Conservation (phyloP, 2,797 vertebrate genomes). For the Onychomys leucogaster region DNA sequence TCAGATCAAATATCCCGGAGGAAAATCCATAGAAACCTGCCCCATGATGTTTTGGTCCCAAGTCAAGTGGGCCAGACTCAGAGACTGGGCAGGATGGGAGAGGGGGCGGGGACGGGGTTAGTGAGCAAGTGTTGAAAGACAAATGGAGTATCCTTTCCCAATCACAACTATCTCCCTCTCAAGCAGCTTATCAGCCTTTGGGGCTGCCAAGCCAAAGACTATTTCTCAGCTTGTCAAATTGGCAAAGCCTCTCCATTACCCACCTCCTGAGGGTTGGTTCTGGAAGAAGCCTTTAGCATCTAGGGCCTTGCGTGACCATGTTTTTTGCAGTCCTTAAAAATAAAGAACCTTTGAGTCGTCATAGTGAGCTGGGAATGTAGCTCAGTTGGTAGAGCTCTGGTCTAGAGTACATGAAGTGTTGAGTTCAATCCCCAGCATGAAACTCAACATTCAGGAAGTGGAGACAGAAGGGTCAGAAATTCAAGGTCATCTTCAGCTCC, state of each 20-base stretch:
- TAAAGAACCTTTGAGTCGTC: not conserved
- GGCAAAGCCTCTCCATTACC: not conserved
- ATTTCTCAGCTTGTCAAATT: not conserved
- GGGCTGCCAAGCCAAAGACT: not conserved
- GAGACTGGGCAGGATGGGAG: not conserved
- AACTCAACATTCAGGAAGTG: not conserved
- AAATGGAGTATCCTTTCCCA: not conserved
- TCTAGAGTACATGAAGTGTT: not conserved
- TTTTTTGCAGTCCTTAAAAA: not conserved
- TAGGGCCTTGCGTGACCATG: fast-evolving
- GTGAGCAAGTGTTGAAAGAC: not conserved
- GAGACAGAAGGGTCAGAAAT: not conserved
- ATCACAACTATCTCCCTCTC: not conserved
- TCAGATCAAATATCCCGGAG: not conserved
- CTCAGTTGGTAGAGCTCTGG: not conserved
- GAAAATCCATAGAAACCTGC: not conserved
- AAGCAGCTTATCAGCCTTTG: fast-evolving
- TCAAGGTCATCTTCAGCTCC: not conserved
- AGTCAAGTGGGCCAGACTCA: not conserved
- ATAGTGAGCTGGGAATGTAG: too few relatives aligned
- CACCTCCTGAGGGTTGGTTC: not conserved
- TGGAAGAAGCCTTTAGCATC: not conserved
- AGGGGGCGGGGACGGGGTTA: fast-evolving
- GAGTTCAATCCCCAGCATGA: not conserved
- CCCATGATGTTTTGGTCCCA: not conserved